phyloP scores from a whole-genome alignment of 2,113 vertebrate species.

The Myrmophylax atrothorax region DNA sequence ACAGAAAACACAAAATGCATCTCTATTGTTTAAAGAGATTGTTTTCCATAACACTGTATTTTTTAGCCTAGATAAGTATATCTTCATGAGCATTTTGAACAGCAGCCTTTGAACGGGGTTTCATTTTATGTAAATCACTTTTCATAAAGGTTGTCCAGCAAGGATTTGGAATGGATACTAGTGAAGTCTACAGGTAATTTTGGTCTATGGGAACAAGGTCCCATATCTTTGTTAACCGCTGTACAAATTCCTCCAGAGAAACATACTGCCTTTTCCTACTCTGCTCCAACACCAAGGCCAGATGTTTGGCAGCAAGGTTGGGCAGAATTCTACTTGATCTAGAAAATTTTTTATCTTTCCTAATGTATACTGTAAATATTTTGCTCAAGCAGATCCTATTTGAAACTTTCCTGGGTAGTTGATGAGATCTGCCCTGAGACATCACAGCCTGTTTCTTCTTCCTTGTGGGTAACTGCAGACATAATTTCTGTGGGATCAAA shows the following conservation, averaged over 20 bases:
- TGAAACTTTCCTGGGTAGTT: background rate
- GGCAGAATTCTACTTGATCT: background rate
- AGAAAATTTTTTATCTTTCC: slow-evolving; percentile 24
- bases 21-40: background rate
- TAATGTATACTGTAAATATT: background rate
- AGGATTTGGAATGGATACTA: background rate
- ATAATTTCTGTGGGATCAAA: background rate
- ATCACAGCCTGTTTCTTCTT: background rate
- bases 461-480: background rate
- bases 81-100: background rate
- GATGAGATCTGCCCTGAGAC: background rate
- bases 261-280: background rate
- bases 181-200: background rate
- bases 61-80: background rate
- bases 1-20: background rate
- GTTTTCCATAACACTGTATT: fast-evolving
- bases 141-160: background rate
- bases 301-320: slow-evolving; percentile 16
- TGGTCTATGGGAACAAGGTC: background rate
- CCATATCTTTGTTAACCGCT: background rate
- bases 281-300: background rate
- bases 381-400: background rate
- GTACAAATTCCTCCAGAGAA: background rate
- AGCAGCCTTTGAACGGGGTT: background rate
- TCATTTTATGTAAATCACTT: background rate